Evolutionary conservation across 2,113 vertebrate genomes (phyloP).

Genomic region (Ginglymostoma cirratum): DNA sequence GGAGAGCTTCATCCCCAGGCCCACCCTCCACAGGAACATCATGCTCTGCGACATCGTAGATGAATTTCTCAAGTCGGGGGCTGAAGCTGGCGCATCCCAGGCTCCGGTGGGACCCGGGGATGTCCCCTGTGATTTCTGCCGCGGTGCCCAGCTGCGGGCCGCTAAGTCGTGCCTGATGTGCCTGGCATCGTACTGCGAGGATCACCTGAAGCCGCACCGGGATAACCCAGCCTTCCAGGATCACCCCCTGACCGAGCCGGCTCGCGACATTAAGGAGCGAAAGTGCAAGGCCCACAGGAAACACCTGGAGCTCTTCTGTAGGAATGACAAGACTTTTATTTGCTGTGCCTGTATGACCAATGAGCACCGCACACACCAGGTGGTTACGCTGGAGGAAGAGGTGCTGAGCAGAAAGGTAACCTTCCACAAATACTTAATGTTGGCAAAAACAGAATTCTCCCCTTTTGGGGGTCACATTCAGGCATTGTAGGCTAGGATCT

Average conservation of each 20-base stretch:
- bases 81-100: no score
- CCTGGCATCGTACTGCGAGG: slow-evolving; percentile 76
- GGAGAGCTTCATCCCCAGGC: slow-evolving; percentile 41
- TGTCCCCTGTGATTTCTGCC: slow-evolving; percentile 57
- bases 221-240: slow-evolving; percentile 65
- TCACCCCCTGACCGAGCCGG: slow-evolving; percentile 77
- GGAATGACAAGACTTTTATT: slow-evolving; percentile 50
- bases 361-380: slow-evolving; percentile 50
- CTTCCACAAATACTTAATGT: no score
- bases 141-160: slow-evolving; percentile 50
- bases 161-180: slow-evolving; percentile 75
- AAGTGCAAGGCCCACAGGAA: slow-evolving; percentile 55
- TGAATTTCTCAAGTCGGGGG: slow-evolving; percentile 42
- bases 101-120: neutral
- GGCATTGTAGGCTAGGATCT: no score
- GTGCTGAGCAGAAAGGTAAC: slow-evolving; percentile 54
- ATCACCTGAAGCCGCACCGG: slow-evolving; percentile 75
- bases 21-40: slow-evolving; percentile 44
- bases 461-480: neutral
- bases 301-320: slow-evolving; percentile 54
- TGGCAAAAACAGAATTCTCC: neutral
- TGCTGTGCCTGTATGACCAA: slow-evolving; percentile 49
- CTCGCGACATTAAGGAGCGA: slow-evolving; percentile 65
- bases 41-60: slow-evolving; percentile 46
- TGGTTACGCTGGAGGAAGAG: slow-evolving; percentile 46